Conservation (phyloP, 2,888 invertebrate species). For the Lutraria lutraria region DNA sequence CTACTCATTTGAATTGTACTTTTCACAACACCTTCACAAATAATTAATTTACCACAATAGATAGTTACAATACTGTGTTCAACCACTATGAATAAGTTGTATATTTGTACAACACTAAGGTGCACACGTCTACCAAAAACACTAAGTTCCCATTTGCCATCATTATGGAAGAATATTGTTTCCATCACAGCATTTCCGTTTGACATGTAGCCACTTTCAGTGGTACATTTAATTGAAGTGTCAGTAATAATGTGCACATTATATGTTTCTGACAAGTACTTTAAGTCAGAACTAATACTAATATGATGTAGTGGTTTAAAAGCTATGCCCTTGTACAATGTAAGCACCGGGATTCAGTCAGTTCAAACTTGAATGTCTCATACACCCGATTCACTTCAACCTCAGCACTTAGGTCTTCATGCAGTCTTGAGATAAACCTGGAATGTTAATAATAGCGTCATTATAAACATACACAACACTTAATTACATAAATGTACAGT, state of each 20-base stretch:
- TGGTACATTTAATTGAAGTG: neutral
- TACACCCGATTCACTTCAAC: slow-evolving; percentile 41
- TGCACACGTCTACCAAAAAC: slow-evolving; percentile 30
- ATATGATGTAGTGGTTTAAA: neutral
- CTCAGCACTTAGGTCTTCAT: neutral
- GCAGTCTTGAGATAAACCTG: neutral
- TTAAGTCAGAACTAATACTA: neutral
- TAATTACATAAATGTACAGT: too few species aligned
- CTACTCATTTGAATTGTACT: slow-evolving; percentile 36
- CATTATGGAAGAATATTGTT: slow-evolving; percentile 12
- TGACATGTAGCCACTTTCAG: slow-evolving; percentile 22
- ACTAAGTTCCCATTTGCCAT: neutral
- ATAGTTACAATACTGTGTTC: neutral
- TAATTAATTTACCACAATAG: slow-evolving; percentile 11
- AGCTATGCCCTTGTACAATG: slow-evolving; percentile 29
- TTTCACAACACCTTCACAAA: slow-evolving; percentile 38
- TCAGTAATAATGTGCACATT: neutral
- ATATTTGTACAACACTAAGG: neutral
- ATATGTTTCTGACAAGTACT: neutral
- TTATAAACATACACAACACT: too few species aligned
- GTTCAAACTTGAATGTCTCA: slow-evolving; percentile 29
- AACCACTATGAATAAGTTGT: neutral
- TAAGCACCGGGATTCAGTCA: slow-evolving; percentile 3
- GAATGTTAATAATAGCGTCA: too few species aligned
- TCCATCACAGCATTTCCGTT: slow-evolving; percentile 22